Evolutionary conservation across 92 coral and sea anemone species (phyloP).

Genomic region (Siderastrea siderea): DNA sequence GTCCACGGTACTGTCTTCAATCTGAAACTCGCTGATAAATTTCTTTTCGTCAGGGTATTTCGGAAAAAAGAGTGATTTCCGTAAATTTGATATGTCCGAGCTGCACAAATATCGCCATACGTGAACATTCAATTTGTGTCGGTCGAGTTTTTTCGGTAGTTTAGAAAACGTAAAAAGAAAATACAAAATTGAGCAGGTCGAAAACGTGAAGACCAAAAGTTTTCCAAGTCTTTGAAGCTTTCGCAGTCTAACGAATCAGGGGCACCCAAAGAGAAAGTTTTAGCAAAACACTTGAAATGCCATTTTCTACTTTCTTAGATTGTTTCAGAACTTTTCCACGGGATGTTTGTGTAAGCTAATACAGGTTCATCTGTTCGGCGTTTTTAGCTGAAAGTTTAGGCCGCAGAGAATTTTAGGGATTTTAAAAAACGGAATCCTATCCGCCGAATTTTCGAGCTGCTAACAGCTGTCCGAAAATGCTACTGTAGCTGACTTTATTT

Average conservation of each 20-base stretch:
- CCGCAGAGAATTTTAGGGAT: no score
- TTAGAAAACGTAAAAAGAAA: not conserved
- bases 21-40: slow-evolving; percentile 31
- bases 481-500: no score
- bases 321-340: no score
- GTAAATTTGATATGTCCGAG: slow-evolving; percentile 1
- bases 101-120: slow-evolving; percentile 65
- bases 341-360: no score
- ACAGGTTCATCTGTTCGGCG: no score
- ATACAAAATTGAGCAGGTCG: not conserved
- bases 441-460: no score
- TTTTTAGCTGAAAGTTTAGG: no score
- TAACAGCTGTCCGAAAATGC: no score
- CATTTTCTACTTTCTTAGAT: no score
- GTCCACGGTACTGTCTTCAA: slow-evolving; percentile 16
- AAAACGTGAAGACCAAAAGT: not conserved
- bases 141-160: not conserved
- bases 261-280: no score
- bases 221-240: slow-evolving; percentile 5
- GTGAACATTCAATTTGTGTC: slow-evolving; percentile 26
- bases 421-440: no score
- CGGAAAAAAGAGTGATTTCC: slow-evolving; percentile 45
- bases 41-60: slow-evolving; percentile 39
- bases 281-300: no score
- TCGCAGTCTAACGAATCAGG: not conserved